phyloP scores from a whole-genome alignment of 2,797 vertebrate species.

The Etheostoma perlongum region DNA sequence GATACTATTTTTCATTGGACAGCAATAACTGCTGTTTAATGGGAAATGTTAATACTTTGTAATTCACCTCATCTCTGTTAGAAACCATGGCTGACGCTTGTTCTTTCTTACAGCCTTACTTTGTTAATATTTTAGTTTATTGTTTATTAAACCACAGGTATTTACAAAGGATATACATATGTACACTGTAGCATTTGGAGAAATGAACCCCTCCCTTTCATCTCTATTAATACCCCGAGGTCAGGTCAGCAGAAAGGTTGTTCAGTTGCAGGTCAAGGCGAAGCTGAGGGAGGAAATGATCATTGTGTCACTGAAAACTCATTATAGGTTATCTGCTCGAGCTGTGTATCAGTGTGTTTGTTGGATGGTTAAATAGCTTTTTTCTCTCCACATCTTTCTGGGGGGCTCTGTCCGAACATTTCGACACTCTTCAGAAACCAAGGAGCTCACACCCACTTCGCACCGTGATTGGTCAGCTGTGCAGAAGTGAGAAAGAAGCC shows the following conservation, averaged over 20 bases:
- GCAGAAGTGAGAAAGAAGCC: neutral
- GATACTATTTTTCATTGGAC: neutral
- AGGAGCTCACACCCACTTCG: neutral
- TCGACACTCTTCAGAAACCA: neutral
- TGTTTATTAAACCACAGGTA: neutral
- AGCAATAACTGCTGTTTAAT: neutral
- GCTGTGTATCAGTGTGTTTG: neutral
- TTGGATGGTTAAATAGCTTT: neutral
- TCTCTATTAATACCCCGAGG: conserved; percentile 39
- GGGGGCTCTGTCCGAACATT: neutral
- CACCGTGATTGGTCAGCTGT: neutral
- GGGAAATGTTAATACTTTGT: neutral
- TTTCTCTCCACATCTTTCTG: neutral
- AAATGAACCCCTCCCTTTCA: conserved; percentile 4
- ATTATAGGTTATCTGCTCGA: conserved; percentile 1
- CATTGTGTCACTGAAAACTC: conserved; percentile 40
- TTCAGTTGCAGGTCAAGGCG: conserved; percentile 22
- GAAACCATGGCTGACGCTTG: neutral
- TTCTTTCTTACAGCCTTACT: neutral
- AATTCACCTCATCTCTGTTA: neutral
- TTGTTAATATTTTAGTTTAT: neutral
- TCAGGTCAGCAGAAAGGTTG: conserved; percentile 20
- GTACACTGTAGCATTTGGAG: neutral
- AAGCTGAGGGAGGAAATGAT: conserved; percentile 38
- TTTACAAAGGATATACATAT: neutral